Percentiles rank a stretch among this genome's conserved stretches.
phyloP scores from a whole-genome alignment of 1,140 invertebrate species.

The Dendroctonus ponderosae region DNA sequence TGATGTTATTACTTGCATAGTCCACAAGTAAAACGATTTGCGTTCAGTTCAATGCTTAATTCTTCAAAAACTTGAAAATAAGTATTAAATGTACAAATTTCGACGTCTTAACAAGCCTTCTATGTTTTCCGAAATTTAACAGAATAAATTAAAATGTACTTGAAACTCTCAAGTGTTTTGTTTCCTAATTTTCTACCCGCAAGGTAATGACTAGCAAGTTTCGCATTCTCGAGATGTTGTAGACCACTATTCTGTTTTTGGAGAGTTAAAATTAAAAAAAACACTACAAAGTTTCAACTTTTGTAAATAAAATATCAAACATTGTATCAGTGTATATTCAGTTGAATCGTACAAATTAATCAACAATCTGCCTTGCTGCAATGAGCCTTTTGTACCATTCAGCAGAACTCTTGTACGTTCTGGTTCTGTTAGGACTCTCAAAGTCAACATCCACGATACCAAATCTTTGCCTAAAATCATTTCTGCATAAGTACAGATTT shows the following conservation, averaged over 20 bases:
- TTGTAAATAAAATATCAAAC: neutral
- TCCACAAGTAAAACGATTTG: too few species aligned
- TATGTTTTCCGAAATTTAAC: neutral
- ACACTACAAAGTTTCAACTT: neutral
- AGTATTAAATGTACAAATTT: neutral
- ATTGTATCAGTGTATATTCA: neutral
- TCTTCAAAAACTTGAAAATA: neutral
- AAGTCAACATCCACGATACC: constrained; percentile 39
- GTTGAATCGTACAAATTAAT: constrained; percentile 1
- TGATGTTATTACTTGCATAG: too few species aligned
- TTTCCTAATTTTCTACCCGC: too few species aligned
- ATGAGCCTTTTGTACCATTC: constrained; percentile 34
- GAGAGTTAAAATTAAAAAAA: neutral
- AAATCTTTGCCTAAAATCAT: constrained; percentile 23
- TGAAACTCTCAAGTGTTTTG: too few species aligned
- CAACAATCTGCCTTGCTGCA: constrained; percentile 24
- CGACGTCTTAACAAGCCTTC: neutral
- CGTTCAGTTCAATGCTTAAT: too few species aligned
- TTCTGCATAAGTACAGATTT: neutral
- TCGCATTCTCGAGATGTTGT: too few species aligned
- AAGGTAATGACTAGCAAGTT: too few species aligned
- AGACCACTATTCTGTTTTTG: neutral
- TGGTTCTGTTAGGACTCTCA: constrained; percentile 44
- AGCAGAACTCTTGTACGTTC: constrained; percentile 45
- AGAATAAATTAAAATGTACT: too few species aligned